Percentiles rank a stretch among this genome's conserved stretches.
phyloP scores from a whole-genome alignment of 2,113 vertebrate species.

The Parotia lawesii region DNA sequence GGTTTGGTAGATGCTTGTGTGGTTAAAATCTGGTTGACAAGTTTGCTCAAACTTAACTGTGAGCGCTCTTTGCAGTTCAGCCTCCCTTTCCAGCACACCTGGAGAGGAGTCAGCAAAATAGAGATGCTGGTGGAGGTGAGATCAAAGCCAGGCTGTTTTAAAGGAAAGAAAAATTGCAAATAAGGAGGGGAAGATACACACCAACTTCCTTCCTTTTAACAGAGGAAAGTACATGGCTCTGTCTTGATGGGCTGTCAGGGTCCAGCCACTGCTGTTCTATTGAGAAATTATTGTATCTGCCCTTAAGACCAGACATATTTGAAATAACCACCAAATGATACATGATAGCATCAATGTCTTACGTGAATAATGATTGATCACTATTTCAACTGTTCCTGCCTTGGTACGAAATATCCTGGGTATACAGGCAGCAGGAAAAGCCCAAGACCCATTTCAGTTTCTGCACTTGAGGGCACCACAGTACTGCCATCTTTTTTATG shows the following conservation, averaged over 20 bases:
- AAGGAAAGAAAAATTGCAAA: not conserved
- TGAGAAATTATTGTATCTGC: not conserved
- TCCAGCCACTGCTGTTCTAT: not conserved
- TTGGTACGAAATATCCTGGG: not conserved
- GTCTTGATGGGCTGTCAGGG: not conserved
- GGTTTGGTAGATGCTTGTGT: not conserved
- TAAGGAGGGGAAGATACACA: not conserved
- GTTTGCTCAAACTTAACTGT: not conserved
- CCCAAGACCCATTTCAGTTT: not conserved
- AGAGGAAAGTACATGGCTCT: not conserved
- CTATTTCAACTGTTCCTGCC: not conserved
- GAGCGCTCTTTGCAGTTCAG: not conserved
- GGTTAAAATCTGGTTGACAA: not conserved
- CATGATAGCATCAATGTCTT: not conserved
- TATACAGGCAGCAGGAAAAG: not conserved
- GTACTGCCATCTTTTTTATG: not conserved
- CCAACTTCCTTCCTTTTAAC: not conserved
- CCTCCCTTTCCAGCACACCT: not conserved
- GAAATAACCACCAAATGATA: not conserved
- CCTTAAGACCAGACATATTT: not conserved
- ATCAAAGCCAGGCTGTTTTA: not conserved
- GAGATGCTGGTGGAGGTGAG: not conserved
- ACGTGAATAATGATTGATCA: not conserved
- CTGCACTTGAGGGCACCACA: not conserved
- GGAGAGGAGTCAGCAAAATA: not conserved